Conservation (phyloP, 2,113 vertebrate species). For the Corvus hawaiiensis region DNA sequence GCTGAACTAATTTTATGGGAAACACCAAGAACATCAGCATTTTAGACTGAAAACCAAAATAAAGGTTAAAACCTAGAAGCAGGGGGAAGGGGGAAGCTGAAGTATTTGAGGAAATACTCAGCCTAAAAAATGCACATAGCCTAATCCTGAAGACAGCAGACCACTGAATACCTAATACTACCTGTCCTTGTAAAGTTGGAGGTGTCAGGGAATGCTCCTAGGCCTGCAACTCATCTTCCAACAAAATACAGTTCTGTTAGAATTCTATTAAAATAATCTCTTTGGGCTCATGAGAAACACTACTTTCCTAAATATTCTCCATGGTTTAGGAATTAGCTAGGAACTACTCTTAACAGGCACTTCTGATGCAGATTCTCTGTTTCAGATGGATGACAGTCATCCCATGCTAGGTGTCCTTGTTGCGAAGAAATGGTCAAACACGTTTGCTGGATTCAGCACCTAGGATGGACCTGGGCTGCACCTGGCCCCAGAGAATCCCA, state of each 20-base stretch:
- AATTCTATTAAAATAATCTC: background rate
- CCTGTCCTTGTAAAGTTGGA: background rate
- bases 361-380: background rate
- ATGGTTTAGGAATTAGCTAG: background rate
- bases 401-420: background rate
- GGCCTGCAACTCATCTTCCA: background rate
- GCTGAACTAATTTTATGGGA: background rate
- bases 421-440: background rate
- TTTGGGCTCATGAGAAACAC: background rate
- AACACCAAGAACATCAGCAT: background rate
- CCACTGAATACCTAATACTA: background rate
- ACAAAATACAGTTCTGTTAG: background rate
- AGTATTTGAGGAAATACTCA: background rate
- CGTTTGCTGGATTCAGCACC: background rate
- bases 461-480: background rate
- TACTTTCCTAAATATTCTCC: background rate
- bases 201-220: background rate
- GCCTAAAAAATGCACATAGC: background rate
- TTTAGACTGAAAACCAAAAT: background rate
- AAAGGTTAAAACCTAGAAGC: background rate
- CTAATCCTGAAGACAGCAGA: background rate
- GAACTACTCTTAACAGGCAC: background rate
- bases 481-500: background rate
- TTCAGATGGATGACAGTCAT: background rate
- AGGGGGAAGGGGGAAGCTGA: background rate